Evolutionary conservation across 2,113 vertebrate species (phyloP).

Genomic region (Xerus inauris): DNA sequence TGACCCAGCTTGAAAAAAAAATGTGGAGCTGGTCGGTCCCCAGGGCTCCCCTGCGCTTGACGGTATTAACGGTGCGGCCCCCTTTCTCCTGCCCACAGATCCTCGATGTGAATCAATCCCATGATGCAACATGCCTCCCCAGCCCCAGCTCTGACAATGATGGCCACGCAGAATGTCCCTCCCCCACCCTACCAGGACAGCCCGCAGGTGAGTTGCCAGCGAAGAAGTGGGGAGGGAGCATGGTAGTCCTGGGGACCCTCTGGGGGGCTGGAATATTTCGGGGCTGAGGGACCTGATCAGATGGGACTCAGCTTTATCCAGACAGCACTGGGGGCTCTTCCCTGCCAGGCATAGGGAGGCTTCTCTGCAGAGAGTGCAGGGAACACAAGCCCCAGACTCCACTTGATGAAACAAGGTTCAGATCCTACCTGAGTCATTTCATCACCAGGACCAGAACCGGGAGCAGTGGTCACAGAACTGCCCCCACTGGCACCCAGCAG

Average conservation of each 20-base stretch:
- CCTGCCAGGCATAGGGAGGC: neutral
- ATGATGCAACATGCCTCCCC: slow-evolving; percentile 99
- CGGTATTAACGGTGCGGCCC: slow-evolving; percentile 61
- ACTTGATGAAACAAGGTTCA: neutral
- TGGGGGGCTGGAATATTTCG: neutral
- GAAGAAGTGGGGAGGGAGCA: neutral
- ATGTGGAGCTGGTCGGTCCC: neutral
- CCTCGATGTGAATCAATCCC: slow-evolving; percentile 98
- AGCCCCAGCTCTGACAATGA: slow-evolving; percentile 98
- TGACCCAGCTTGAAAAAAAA: neutral
- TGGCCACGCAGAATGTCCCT: slow-evolving; percentile 99
- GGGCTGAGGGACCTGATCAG: neutral
- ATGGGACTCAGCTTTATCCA: neutral
- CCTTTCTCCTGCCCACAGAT: slow-evolving; percentile 85
- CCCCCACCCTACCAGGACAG: slow-evolving; percentile 98
- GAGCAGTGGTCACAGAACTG: neutral
- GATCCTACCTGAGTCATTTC: neutral
- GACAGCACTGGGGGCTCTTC: neutral
- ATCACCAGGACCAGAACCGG: neutral
- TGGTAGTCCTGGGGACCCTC: neutral
- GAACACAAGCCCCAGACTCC: neutral
- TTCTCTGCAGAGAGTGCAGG: neutral
- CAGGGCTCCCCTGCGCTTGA: neutral
- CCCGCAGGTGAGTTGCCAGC: slow-evolving; percentile 92
- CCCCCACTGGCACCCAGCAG: neutral